Conservation (phyloP, 2,797 vertebrate genomes). For the Antennarius maculatus region DNA sequence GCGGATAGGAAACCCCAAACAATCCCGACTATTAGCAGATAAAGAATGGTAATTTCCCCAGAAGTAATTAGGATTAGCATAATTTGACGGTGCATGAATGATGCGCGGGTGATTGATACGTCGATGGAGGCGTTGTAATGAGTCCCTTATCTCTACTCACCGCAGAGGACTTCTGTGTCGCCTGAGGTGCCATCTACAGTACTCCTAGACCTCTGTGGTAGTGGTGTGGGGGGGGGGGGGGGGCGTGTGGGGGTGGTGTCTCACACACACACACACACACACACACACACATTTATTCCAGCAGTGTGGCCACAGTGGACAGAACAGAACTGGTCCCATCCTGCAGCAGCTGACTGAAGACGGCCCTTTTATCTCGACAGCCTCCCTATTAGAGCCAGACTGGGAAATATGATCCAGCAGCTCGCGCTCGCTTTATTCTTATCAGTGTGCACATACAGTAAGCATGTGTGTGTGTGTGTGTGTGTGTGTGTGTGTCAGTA, state of each 20-base stretch:
- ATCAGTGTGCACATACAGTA: conserved; percentile 15
- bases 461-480: conserved; percentile 20
- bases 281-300: conserved; percentile 20
- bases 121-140: conserved; percentile 72
- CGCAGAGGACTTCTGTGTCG: conserved; percentile 58
- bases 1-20: conserved; percentile 72
- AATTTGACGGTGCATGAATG: conserved; percentile 77
- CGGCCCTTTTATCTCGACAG: conserved; percentile 73
- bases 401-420: conserved; percentile 72
- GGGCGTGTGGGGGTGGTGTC: not conserved
- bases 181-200: conserved; percentile 52
- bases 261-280: not conserved
- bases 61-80: conserved; percentile 83
- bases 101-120: conserved; percentile 77
- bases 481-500: conserved; percentile 37
- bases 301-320: conserved; percentile 13
- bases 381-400: conserved; percentile 63
- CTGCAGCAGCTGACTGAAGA: conserved; percentile 69
- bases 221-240: conserved; percentile 26
- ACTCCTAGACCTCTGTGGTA: conserved; percentile 37
- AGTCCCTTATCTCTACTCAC: conserved; percentile 72
- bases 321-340: conserved; percentile 30
- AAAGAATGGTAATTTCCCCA: conserved; percentile 78
- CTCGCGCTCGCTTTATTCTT: conserved; percentile 68
- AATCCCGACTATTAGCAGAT: conserved; percentile 78